Percentiles rank a stretch among this genome's conserved stretches.
These are phyloP conservation scores for Acrobasis repandana DNA, from an alignment of 2,888 invertebrate species.

Conservation along the genomic window DNA sequence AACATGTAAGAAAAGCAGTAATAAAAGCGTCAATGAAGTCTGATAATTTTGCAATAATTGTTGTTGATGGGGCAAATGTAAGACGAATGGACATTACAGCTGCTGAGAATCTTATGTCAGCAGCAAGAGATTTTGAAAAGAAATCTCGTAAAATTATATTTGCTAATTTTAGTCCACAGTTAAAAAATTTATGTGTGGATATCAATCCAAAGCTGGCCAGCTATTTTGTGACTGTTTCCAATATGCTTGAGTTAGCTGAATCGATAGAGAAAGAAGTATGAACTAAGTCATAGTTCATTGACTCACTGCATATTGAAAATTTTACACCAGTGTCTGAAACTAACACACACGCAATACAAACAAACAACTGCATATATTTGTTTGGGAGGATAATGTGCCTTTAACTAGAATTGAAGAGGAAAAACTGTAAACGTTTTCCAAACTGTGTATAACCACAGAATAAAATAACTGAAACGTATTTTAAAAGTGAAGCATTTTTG, in stretches of 20 bases:
- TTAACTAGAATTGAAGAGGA: no score
- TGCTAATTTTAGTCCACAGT: constrained; percentile 55
- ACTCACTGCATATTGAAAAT: background rate
- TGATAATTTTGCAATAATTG: constrained; percentile 42
- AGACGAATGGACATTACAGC: constrained; percentile 67
- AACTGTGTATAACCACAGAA: no score
- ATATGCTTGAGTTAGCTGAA: background rate
- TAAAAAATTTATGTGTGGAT: constrained; percentile 56
- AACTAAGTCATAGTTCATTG: background rate
- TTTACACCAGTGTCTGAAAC: no score
- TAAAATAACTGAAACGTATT: no score
- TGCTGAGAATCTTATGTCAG: constrained; percentile 61
- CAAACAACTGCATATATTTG: no score
- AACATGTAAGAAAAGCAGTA: constrained; percentile 56
- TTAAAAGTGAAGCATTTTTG: no score
- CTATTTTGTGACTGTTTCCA: constrained; percentile 45
- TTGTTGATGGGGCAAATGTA: constrained; percentile 62
- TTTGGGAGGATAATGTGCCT: no score
- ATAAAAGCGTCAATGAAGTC: constrained; percentile 43
- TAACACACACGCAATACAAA: no score
- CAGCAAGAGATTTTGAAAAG: constrained; percentile 61
- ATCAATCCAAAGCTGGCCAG: constrained; percentile 47
- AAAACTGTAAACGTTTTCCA: no score
- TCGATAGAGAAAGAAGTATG: constrained; percentile 10
- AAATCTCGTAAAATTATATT: constrained; percentile 51